Percentiles rank a stretch among this genome's conserved stretches.
Evolutionary conservation across 2,888 invertebrate genomes (phyloP).

Genomic region (Poecilus cupreus): DNA sequence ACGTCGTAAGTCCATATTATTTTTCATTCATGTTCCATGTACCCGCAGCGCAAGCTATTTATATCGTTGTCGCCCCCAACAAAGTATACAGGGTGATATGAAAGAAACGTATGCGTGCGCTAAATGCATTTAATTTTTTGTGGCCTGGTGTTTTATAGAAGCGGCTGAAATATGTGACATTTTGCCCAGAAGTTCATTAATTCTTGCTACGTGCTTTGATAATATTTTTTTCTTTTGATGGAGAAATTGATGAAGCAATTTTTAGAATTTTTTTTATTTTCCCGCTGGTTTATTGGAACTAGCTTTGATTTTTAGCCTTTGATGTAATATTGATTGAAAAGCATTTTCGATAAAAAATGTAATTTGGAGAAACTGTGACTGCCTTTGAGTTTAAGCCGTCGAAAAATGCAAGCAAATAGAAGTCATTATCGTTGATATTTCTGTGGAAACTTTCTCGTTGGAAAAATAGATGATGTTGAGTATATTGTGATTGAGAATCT

Average conservation of each 20-base stretch:
- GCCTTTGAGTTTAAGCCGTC: neutral
- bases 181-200: conserved; percentile 41
- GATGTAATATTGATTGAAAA: conserved; percentile 35
- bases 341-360: conserved; percentile 18
- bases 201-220: conserved; percentile 36
- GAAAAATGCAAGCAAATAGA: too few relatives aligned
- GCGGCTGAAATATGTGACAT: conserved; percentile 43
- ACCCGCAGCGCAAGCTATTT: neutral
- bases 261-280: conserved; percentile 35
- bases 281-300: neutral
- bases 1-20: neutral
- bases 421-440: too few relatives aligned
- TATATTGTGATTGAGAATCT: neutral
- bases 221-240: conserved; percentile 40
- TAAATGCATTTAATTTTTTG: conserved; percentile 36
- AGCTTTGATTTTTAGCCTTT: conserved; percentile 34
- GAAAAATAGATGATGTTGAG: neutral
- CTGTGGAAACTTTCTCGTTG: too few relatives aligned
- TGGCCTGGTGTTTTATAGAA: neutral
- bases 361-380: neutral
- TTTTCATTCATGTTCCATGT: neutral
- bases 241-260: conserved; percentile 27
- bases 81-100: neutral
- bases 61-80: neutral
- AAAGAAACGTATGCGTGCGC: conserved; percentile 17